Conservation (phyloP, 2,888 invertebrate species). For the Tipula confusa region DNA sequence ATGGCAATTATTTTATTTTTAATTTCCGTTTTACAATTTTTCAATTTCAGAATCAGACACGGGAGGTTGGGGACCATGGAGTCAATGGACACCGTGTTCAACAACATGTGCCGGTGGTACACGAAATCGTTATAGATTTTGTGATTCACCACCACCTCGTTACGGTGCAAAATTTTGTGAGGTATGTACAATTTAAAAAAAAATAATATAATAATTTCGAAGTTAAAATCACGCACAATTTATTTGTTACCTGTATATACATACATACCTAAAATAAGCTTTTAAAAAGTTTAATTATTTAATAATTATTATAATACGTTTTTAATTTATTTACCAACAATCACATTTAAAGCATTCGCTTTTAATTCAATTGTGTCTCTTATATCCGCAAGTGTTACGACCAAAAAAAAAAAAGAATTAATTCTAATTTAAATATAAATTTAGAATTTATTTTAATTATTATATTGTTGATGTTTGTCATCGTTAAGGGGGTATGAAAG, state of each 20-base stretch:
- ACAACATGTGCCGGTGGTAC: conserved; percentile 72
- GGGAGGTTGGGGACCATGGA: conserved; percentile 76
- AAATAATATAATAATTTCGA: neutral
- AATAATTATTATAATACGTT: conserved; percentile 16
- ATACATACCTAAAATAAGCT: no score
- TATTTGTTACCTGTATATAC: no score
- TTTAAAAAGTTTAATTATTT: neutral
- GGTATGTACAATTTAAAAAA: no score
- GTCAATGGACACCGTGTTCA: conserved; percentile 80
- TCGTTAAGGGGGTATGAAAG: neutral
- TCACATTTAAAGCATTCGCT: neutral
- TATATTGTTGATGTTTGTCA: neutral
- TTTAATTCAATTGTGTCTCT: neutral
- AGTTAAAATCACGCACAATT: neutral
- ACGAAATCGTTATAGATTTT: conserved; percentile 77
- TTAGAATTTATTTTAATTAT: neutral
- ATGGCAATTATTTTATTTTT: neutral
- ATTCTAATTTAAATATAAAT: neutral
- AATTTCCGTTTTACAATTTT: conserved; percentile 28
- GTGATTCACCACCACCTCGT: conserved; percentile 80
- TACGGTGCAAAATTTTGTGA: conserved; percentile 87
- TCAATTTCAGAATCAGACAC: conserved; percentile 63
- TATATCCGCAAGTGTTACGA: neutral
- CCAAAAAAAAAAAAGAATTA: neutral
- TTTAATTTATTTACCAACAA: neutral